phyloP scores from a whole-genome alignment of 2,888 invertebrate genomes.

The Eutolmus rufibarbis region DNA sequence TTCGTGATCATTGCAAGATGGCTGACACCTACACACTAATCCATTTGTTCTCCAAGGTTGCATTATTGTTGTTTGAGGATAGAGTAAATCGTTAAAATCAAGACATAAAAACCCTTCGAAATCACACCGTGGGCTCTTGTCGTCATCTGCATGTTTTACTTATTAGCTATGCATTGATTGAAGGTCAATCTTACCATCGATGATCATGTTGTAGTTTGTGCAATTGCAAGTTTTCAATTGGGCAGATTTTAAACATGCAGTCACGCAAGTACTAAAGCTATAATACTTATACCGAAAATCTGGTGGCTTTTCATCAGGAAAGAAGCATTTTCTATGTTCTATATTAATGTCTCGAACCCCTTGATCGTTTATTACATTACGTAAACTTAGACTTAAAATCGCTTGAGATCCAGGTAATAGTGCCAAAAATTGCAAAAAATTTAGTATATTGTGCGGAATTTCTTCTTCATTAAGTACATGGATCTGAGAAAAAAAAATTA shows the following conservation, averaged over 20 bases:
- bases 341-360: constrained; percentile 68
- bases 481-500: constrained; percentile 47
- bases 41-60: constrained; percentile 69
- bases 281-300: constrained; percentile 70
- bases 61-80: constrained; percentile 62
- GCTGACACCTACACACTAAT: constrained; percentile 71
- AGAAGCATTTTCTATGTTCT: constrained; percentile 73
- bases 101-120: constrained; percentile 71
- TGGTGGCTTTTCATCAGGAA: constrained; percentile 68
- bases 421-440: constrained; percentile 42
- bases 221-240: constrained; percentile 71
- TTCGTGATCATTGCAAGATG: constrained; percentile 75
- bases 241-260: constrained; percentile 71
- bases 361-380: constrained; percentile 72
- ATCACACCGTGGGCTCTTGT: constrained; percentile 63
- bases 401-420: constrained; percentile 43
- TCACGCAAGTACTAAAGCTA: constrained; percentile 76
- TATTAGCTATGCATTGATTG: not conserved
- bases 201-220: constrained; percentile 71
- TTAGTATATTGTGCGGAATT: constrained; percentile 54
- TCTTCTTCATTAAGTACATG: constrained; percentile 58
- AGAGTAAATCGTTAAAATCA: constrained; percentile 65
- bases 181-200: constrained; percentile 61
- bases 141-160: constrained; percentile 43
- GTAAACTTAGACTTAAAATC: constrained; percentile 59